Base-by-base conservation (phyloP, 2,888 invertebrate species). In the Desoria tigrina region DNA sequence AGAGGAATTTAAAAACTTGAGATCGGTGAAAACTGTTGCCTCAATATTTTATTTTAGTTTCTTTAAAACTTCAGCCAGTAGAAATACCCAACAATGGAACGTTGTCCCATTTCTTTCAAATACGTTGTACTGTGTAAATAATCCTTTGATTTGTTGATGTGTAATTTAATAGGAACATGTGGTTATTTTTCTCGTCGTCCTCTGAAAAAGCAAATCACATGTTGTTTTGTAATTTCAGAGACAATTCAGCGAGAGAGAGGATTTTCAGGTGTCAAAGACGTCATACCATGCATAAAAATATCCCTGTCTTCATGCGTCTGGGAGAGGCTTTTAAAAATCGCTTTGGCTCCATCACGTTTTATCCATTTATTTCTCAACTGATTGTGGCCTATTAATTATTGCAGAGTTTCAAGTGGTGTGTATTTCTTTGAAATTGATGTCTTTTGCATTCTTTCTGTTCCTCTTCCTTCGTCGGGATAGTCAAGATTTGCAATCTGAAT, bases 221-320 rank as follows among this genome's bases (percentile, higher is more conserved):
- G 39, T 9, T 16, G 4, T 16, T 45, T 6, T 9, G 45, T 45
- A 45, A 45, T 45, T 45, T 45, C 6, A 45, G 21, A 45, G 45
- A 45, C 45, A 45, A 45, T 45, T 21, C 45, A 45, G 45, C 6
- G 45, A n/a, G n/a, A n/a, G 4, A 45, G 4, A 45, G n/a, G 39
- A 63, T 57, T 58, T 39, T 45, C 59, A 64, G 64, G 64, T 64
- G 64, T 64, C 55, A 64, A 64, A 64, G 64, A 64, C 64, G 45
- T 54, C 64, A 58, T 53, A 42, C 64, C 51, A 58, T 53, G 64
- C 50, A 21, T 51, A 26, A 53, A 64, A 64, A 58, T n/a, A 63
- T 53, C 42, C 39, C 59, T 58, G 45, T 64, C 50, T 51, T 42
- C 24, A 37, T 57, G 59, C 51, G 59, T 59, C 32, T 26, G 28